Percentiles rank a stretch among this genome's conserved stretches.
Conservation (phyloP, 2,113 vertebrate species). For the Lophura nycthemera region DNA sequence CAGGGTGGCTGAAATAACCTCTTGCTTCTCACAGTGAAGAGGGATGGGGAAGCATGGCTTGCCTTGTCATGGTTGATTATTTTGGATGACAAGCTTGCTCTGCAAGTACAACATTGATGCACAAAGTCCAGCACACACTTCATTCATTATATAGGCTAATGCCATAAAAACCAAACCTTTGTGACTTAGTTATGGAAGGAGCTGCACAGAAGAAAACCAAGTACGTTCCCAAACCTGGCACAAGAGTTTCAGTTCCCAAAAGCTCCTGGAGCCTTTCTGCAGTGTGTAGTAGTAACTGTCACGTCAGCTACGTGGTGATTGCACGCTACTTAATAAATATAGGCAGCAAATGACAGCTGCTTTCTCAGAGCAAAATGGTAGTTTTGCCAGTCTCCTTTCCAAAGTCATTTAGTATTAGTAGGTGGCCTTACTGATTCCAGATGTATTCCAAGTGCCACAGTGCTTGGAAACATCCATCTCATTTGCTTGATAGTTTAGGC, state of each 20-base stretch:
- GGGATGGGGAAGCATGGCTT: rapidly evolving
- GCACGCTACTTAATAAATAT: constrained; percentile 1
- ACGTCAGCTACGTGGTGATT: neutral
- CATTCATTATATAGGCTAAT: neutral
- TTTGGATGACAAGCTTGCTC: neutral
- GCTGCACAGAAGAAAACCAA: neutral
- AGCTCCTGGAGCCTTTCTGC: neutral
- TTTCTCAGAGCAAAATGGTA: neutral
- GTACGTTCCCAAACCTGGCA: neutral
- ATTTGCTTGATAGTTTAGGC: neutral
- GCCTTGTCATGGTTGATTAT: neutral
- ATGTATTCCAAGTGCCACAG: neutral
- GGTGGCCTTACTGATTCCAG: constrained; percentile 5
- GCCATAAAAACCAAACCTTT: neutral
- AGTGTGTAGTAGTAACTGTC: neutral
- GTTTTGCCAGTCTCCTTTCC: neutral
- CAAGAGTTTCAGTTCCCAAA: neutral
- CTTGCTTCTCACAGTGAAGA: neutral
- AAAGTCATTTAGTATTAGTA: neutral
- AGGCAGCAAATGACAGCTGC: constrained; percentile 40
- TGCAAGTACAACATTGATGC: neutral
- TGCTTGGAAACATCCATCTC: constrained; percentile 30
- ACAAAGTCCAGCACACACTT: rapidly evolving
- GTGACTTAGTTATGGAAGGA: neutral
- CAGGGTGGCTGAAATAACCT: neutral